phyloP scores from a whole-genome alignment of 2,113 vertebrate genomes.

The Tympanuchus pallidicinctus region DNA sequence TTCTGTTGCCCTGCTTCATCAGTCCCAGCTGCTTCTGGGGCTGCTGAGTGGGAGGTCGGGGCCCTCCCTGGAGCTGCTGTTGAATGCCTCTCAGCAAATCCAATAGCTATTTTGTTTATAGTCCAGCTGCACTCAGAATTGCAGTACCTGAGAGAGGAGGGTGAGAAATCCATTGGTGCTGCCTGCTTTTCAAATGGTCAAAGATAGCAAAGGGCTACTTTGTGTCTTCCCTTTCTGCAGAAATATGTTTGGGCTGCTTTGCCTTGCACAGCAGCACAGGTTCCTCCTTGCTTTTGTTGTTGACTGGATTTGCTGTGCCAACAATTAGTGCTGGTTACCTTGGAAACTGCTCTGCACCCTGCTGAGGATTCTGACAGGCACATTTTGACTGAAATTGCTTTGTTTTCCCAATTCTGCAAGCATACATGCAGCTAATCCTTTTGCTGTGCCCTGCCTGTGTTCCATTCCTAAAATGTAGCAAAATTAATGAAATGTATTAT shows the following conservation, averaged over 20 bases:
- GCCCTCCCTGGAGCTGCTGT: neutral
- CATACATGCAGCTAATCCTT: constrained; percentile 56
- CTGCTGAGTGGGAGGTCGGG: neutral
- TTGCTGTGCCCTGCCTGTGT: constrained; percentile 8
- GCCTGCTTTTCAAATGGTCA: constrained; percentile 24
- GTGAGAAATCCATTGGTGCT: neutral
- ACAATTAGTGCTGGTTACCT: constrained; percentile 77
- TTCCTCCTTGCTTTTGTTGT: constrained; percentile 71
- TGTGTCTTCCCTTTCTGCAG: constrained; percentile 1
- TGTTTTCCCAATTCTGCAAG: constrained; percentile 72
- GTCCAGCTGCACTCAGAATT: neutral
- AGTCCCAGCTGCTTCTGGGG: neutral
- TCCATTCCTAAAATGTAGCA: constrained; percentile 44
- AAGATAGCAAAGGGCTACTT: neutral
- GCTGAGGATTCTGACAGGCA: constrained; percentile 75
- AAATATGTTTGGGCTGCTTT: constrained; percentile 43
- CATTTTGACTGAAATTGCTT: constrained; percentile 75
- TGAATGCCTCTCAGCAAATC: constrained; percentile 31
- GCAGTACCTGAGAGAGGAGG: neutral
- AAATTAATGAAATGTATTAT: constrained; percentile 47
- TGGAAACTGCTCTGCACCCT: constrained; percentile 77
- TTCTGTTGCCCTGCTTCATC: neutral
- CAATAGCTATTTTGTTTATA: neutral
- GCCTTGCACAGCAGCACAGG: constrained; percentile 14
- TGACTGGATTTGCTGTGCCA: constrained; percentile 61